phyloP scores from a whole-genome alignment of 2,888 invertebrate species.

The Dusona sp. region DNA sequence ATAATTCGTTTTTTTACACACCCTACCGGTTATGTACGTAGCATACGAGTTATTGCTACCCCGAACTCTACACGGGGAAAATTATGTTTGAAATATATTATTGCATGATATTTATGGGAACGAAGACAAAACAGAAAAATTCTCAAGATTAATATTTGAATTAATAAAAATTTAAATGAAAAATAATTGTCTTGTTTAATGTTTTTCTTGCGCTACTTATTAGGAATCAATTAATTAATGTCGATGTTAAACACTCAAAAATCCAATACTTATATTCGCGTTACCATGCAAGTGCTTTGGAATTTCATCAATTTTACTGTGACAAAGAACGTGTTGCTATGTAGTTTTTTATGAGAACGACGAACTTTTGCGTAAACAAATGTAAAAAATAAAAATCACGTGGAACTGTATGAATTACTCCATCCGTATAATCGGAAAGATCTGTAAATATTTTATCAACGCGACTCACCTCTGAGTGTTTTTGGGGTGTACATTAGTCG shows the following conservation, averaged over 20 bases:
- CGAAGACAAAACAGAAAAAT: background rate
- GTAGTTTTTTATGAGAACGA: background rate
- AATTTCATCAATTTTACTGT: background rate
- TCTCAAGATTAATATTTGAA: background rate
- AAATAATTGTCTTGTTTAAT: background rate
- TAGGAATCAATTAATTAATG: background rate
- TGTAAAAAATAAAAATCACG: slow-evolving; percentile 57
- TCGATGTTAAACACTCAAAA: background rate
- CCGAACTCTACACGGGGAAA: slow-evolving; percentile 11
- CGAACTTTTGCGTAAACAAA: background rate
- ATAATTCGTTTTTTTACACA: slow-evolving; percentile 58
- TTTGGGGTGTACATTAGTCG: slow-evolving; percentile 47
- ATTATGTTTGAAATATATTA: background rate
- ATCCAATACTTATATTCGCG: background rate
- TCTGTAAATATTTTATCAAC: slow-evolving; percentile 55
- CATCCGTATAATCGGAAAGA: slow-evolving; percentile 47
- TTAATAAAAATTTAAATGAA: background rate
- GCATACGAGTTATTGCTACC: slow-evolving; percentile 23
- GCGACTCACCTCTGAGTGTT: slow-evolving; percentile 6
- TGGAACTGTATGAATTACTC: slow-evolving; percentile 13
- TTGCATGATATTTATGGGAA: background rate
- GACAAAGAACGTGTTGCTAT: background rate
- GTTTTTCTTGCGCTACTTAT: background rate
- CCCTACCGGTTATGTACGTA: background rate
- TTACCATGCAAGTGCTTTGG: background rate